These are phyloP conservation scores for Penaeus chinensis DNA, from an alignment of 1,140 invertebrate genomes.

Conservation along the genomic window DNA sequence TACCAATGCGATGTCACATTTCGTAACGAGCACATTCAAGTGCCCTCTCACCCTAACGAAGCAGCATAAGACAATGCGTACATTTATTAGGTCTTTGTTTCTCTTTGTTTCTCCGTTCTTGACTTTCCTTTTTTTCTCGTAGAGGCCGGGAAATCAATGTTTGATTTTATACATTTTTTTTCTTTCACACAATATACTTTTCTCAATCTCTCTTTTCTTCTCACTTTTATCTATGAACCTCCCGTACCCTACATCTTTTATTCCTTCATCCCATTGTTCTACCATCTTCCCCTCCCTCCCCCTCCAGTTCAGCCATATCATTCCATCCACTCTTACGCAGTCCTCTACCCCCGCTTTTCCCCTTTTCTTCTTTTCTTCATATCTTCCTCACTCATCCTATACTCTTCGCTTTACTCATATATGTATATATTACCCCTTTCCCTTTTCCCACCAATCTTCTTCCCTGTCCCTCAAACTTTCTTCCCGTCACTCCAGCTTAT, in stretches of 20 bases:
- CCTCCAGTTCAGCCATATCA: neutral
- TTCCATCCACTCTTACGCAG: neutral
- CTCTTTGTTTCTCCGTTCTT: neutral
- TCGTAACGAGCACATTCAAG: too few species aligned
- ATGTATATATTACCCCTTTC: too few species aligned
- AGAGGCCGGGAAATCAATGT: neutral
- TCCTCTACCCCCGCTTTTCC: neutral
- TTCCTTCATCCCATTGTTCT: neutral
- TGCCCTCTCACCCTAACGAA: neutral
- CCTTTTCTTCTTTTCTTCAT: neutral
- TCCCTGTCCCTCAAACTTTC: too few species aligned
- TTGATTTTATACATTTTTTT: neutral
- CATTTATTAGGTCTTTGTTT: neutral
- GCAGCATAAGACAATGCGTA: neutral
- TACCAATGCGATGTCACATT: too few species aligned
- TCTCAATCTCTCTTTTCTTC: neutral
- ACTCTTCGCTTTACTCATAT: neutral
- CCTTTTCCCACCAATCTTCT: neutral
- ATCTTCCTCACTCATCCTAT: neutral
- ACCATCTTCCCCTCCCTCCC: neutral
- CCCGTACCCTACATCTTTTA: neutral
- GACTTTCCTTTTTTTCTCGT: neutral
- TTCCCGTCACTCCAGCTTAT: neutral
- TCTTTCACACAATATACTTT: neutral
- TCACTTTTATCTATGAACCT: neutral